Conservation (phyloP, 2,797 vertebrate species). For the Centroberyx gerrardi region DNA sequence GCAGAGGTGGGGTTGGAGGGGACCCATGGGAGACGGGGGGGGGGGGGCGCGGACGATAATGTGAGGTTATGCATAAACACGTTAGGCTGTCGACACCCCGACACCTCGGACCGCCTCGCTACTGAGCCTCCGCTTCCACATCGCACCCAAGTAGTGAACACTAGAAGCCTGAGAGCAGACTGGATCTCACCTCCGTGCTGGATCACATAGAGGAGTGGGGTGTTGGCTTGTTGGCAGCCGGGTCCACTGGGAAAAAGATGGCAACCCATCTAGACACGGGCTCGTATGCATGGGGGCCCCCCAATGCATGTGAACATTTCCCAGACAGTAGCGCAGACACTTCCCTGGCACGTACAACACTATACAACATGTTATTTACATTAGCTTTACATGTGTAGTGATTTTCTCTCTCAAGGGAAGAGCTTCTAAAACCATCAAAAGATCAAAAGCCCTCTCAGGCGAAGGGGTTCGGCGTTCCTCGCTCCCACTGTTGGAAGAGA, state of each 20-base stretch:
- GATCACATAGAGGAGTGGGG: constrained; percentile 47
- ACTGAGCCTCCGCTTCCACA: constrained; percentile 14
- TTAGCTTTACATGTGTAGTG: constrained; percentile 16
- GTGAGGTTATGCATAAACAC: constrained; percentile 58
- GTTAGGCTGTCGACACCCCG: constrained; percentile 51
- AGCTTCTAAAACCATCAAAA: constrained; percentile 34
- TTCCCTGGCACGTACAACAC: constrained; percentile 1
- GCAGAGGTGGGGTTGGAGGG: no score
- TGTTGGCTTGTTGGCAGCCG: constrained; percentile 24
- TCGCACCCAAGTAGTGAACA: constrained; percentile 42
- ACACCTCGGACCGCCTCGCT: constrained; percentile 61
- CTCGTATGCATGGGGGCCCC: constrained; percentile 21
- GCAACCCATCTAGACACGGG: constrained; percentile 23
- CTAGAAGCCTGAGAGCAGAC: constrained; percentile 23
- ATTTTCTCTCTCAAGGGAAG: constrained; percentile 25
- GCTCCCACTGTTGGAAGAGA: background rate
- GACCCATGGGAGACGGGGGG: constrained; percentile 5
- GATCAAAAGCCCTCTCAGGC: constrained; percentile 45
- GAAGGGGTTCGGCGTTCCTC: background rate
- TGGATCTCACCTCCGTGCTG: constrained; percentile 48
- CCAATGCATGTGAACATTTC: background rate
- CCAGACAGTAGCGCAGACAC: constrained; percentile 5
- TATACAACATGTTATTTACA: constrained; percentile 15
- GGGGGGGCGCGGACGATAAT: constrained; percentile 42
- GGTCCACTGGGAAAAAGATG: constrained; percentile 1